Evolutionary conservation across 2,797 vertebrate genomes (phyloP).

Genomic region (Merluccius polli): DNA sequence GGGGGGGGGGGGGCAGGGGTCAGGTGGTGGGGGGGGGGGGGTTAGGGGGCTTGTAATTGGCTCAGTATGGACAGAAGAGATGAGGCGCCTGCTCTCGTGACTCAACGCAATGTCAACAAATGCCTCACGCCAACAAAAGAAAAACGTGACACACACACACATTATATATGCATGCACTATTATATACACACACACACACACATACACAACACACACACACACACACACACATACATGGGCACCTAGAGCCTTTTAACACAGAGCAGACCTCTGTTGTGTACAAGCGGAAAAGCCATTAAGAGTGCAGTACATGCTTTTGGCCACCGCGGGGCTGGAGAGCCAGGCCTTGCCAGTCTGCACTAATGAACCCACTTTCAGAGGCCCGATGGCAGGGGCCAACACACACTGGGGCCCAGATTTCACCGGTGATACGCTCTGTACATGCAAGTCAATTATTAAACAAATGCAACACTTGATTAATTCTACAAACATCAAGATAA

Average conservation of each 20-base stretch:
- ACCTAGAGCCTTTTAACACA: conserved; percentile 41
- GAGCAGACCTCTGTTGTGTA: conserved; percentile 27
- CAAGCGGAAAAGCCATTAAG: conserved; percentile 13
- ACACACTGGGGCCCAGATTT: conserved; percentile 10
- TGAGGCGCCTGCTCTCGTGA: conserved; percentile 41
- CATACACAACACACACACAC: conserved; percentile 12
- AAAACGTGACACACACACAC: conserved; percentile 21
- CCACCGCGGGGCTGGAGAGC: conserved; percentile 18
- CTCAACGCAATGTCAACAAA: conserved; percentile 37
- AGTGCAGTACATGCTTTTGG: conserved; percentile 41
- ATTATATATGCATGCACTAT: background rate
- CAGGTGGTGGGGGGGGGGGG: conserved; percentile 35
- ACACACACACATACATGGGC: conserved; percentile 10
- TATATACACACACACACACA: background rate
- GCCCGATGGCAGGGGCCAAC: background rate
- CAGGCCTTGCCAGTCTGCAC: background rate
- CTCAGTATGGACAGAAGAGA: conserved; percentile 64
- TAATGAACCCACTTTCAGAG: background rate
- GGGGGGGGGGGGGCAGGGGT: conserved; percentile 33
- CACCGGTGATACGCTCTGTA: conserved; percentile 54
- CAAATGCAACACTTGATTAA: conserved; percentile 59
- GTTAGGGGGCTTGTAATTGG: conserved; percentile 53
- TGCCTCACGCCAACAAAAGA: conserved; percentile 7
- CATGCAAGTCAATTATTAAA: conserved; percentile 61
- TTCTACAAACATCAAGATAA: conserved; percentile 69